A percentile compares a stretch with the other conserved stretches of the same genome.
Conservation (phyloP, 2,113 vertebrate species). For the Barbus barbus region DNA sequence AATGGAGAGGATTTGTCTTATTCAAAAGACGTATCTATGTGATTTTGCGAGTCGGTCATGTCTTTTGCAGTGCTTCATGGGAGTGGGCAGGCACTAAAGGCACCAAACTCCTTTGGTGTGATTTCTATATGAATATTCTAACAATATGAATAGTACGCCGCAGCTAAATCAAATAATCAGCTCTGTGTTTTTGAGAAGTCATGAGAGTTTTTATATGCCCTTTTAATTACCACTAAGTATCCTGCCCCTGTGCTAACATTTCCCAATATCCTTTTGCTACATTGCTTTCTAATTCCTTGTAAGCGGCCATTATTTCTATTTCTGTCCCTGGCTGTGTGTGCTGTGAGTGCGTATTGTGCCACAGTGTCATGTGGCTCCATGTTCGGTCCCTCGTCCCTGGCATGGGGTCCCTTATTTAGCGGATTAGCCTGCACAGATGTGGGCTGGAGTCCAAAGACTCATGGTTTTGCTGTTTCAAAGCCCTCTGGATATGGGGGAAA, state of each 20-base stretch:
- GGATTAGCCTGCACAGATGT: conserved; percentile 54
- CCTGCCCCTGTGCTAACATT: conserved; percentile 2
- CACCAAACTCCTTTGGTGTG: no score
- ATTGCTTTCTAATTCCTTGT: conserved; percentile 43
- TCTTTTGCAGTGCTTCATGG: no score
- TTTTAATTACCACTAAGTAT: conserved; percentile 32
- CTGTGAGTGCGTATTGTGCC: conserved; percentile 62
- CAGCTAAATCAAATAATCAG: conserved; percentile 11
- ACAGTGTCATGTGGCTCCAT: conserved; percentile 53
- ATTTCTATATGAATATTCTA: no score
- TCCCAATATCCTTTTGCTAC: conserved; percentile 20
- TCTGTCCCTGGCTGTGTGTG: conserved; percentile 40
- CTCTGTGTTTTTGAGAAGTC: background rate
- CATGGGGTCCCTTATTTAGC: conserved; percentile 60
- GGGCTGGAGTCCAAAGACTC: conserved; percentile 58
- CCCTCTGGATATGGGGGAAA: conserved; percentile 57
- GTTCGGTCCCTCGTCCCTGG: conserved; percentile 54
- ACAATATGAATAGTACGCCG: background rate
- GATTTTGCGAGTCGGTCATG: no score
- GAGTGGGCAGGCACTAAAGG: no score
- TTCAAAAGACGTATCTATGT: no score
- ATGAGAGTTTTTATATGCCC: background rate
- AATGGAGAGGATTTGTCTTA: no score
- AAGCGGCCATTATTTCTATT: conserved; percentile 52
- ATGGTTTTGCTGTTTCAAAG: conserved; percentile 60